Conservation (phyloP, 2,113 vertebrate genomes). For the Stomatorhinus ivindoensis region DNA sequence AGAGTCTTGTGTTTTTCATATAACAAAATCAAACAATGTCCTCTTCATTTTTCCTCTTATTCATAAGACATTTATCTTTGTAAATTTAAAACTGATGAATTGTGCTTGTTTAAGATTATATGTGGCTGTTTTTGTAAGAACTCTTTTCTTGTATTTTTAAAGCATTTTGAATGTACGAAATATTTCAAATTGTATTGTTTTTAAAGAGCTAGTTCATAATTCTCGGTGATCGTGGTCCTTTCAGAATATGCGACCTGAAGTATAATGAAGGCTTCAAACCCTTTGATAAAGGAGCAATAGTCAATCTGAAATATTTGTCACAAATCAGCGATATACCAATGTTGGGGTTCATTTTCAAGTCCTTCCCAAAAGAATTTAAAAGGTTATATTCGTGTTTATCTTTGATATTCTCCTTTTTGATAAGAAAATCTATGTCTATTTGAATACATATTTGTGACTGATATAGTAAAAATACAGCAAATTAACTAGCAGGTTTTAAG, state of each 20-base stretch:
- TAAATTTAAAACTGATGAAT: background rate
- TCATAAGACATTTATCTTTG: constrained; percentile 4
- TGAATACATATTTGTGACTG: background rate
- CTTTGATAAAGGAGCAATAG: background rate
- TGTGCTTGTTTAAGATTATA: constrained; percentile 1
- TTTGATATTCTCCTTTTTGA: background rate
- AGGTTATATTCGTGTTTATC: background rate
- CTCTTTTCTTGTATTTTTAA: background rate
- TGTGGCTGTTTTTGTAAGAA: background rate
- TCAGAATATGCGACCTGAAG: background rate
- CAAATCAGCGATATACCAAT: background rate
- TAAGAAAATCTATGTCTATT: background rate
- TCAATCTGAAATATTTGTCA: background rate
- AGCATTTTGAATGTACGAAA: background rate
- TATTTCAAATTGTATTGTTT: background rate
- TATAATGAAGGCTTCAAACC: background rate
- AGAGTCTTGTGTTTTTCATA: background rate
- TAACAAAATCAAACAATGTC: background rate
- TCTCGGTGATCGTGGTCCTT: background rate
- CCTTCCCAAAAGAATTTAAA: background rate
- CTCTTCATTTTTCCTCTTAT: background rate
- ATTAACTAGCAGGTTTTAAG: background rate
- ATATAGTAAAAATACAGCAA: background rate
- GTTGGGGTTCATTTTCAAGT: background rate
- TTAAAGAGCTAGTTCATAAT: background rate